These are phyloP conservation scores for Panthera uncia DNA, from an alignment of 2,113 vertebrate species.

Conservation along the genomic window DNA sequence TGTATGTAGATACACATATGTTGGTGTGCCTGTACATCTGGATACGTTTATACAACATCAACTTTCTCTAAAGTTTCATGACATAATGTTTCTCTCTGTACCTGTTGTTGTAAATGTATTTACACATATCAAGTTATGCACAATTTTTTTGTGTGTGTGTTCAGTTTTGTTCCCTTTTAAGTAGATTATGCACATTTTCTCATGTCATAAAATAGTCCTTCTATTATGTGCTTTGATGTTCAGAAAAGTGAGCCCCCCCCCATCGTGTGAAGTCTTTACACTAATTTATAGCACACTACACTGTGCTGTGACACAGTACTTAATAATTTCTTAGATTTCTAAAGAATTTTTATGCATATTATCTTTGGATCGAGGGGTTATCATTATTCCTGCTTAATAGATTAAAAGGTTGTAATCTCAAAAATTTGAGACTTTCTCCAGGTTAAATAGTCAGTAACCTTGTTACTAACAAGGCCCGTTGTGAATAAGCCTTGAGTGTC, in stretches of 20 bases:
- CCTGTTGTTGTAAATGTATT: background rate
- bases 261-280: background rate
- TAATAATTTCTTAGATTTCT: background rate
- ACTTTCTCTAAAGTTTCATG: background rate
- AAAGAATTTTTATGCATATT: background rate
- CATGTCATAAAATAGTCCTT: background rate
- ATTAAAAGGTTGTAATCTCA: background rate
- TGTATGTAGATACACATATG: background rate
- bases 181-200: background rate
- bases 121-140: background rate
- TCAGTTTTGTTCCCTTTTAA: background rate
- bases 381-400: background rate
- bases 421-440: background rate
- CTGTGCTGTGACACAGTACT: background rate
- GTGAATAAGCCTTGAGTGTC: background rate
- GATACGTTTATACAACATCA: background rate
- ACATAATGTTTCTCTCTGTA: background rate
- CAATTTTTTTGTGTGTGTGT: background rate
- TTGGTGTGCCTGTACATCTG: background rate
- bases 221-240: background rate
- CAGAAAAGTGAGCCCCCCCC: background rate
- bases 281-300: background rate
- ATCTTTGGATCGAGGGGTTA: background rate
- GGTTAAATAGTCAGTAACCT: background rate
- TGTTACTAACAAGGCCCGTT: background rate